Percentiles rank a stretch among this genome's conserved stretches.
These are phyloP conservation scores for Cephus pulcher DNA, from an alignment of 2,888 invertebrate species.

Conservation along the genomic window DNA sequence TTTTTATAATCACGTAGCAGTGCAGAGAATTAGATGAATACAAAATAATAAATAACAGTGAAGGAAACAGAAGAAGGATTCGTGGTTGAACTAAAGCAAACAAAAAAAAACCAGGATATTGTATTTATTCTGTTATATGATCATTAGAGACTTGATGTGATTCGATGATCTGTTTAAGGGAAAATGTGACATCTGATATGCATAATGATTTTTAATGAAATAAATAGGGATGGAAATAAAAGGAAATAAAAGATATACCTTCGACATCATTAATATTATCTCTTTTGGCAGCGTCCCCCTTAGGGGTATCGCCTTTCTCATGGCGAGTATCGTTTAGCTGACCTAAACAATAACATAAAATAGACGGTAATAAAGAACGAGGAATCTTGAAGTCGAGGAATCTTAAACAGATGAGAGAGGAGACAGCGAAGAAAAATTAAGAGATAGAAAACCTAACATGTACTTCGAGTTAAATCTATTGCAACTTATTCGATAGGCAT, in stretches of 20 bases:
- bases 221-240: conserved; percentile 19
- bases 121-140: too few relatives aligned
- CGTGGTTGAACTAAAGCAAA: too few relatives aligned
- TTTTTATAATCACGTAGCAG: too few relatives aligned
- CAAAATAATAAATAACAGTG: neutral
- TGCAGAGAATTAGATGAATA: conserved; percentile 11
- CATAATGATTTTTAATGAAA: too few relatives aligned
- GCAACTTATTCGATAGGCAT: neutral
- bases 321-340: conserved; percentile 59
- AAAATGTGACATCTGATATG: too few relatives aligned
- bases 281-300: conserved; percentile 57
- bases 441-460: too few relatives aligned
- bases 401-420: too few relatives aligned
- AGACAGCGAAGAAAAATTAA: too few relatives aligned
- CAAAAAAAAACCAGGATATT: too few relatives aligned
- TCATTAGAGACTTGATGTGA: too few relatives aligned
- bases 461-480: neutral
- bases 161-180: too few relatives aligned
- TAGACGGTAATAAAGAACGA: neutral
- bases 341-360: conserved; percentile 51
- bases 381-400: too few relatives aligned
- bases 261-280: conserved; percentile 59
- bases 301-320: conserved; percentile 57
- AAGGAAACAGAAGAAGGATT: conserved; percentile 9
- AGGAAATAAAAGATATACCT: conserved; percentile 55